phyloP scores from a whole-genome alignment of 2,113 vertebrate genomes.

The Pandion haliaetus region DNA sequence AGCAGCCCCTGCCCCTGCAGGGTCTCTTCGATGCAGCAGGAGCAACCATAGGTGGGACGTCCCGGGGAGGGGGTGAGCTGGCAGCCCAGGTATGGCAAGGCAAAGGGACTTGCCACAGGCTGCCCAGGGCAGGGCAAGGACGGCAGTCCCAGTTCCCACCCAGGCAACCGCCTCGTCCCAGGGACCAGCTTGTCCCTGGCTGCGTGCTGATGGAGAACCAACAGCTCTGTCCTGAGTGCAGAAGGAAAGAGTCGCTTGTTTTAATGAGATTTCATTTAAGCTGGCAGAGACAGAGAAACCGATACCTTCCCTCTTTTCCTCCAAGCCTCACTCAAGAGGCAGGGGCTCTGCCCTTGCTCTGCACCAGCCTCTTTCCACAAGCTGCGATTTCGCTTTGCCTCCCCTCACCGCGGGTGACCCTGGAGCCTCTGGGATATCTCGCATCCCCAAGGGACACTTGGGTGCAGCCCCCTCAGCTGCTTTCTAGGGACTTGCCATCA shows the following conservation, averaged over 20 bases:
- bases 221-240: neutral
- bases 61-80: neutral
- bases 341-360: neutral
- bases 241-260: neutral
- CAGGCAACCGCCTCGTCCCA: neutral
- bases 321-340: neutral
- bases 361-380: neutral
- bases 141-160: fast-evolving
- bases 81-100: fast-evolving
- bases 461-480: fast-evolving
- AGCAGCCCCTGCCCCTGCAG: fast-evolving
- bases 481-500: neutral
- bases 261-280: neutral
- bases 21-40: neutral
- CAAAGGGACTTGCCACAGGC: neutral
- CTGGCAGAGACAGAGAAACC: neutral
- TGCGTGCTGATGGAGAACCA: neutral
- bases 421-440: neutral
- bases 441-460: neutral
- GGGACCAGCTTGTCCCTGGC: too few species aligned
- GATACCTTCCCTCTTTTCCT: neutral
- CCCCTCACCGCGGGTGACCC: fast-evolving
- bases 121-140: neutral
- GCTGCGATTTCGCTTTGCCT: neutral
- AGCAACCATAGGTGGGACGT: neutral